phyloP scores from a whole-genome alignment of 2,797 vertebrate genomes.

The Melanotaenia nigrans region DNA sequence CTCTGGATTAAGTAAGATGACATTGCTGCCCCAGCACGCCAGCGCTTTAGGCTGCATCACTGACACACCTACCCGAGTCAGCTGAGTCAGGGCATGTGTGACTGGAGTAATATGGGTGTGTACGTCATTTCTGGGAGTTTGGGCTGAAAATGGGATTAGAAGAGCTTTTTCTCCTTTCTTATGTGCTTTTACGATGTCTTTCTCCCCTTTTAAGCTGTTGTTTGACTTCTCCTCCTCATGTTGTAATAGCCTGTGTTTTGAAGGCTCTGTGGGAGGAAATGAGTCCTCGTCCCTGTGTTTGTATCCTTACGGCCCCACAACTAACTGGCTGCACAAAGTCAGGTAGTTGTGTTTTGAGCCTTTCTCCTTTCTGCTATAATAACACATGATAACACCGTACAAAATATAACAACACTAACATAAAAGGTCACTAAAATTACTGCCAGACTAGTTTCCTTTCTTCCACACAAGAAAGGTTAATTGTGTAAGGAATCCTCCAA shows the following conservation, averaged over 20 bases:
- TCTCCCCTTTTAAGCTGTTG: conserved; percentile 16
- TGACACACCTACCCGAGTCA: conserved; percentile 74
- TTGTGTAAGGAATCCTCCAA: conserved; percentile 41
- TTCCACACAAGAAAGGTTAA: conserved; percentile 37
- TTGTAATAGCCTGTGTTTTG: conserved; percentile 27
- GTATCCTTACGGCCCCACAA: conserved; percentile 38
- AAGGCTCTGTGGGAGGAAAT: conserved; percentile 42
- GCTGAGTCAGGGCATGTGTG: conserved; percentile 56
- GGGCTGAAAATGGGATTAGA: conserved; percentile 32
- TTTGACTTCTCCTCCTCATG: conserved; percentile 24
- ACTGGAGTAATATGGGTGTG: conserved; percentile 44
- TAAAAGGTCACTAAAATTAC: conserved; percentile 12
- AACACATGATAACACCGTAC: conserved; percentile 55
- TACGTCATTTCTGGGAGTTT: conserved; percentile 30
- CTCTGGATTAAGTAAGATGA: conserved; percentile 49
- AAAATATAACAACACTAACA: conserved; percentile 39
- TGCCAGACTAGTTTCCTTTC: conserved; percentile 19
- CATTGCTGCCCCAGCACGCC: conserved; percentile 63
- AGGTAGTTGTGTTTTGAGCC: conserved; percentile 44
- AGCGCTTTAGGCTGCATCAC: conserved; percentile 39
- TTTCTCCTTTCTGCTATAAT: conserved; percentile 45
- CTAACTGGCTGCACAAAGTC: conserved; percentile 42
- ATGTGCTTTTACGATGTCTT: conserved; percentile 19
- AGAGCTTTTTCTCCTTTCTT: conserved; percentile 18
- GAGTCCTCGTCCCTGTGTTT: conserved; percentile 40